Percentiles rank a stretch among this genome's conserved stretches.
phyloP scores from a whole-genome alignment of 2,113 vertebrate species.

The Hipposideros armiger region DNA sequence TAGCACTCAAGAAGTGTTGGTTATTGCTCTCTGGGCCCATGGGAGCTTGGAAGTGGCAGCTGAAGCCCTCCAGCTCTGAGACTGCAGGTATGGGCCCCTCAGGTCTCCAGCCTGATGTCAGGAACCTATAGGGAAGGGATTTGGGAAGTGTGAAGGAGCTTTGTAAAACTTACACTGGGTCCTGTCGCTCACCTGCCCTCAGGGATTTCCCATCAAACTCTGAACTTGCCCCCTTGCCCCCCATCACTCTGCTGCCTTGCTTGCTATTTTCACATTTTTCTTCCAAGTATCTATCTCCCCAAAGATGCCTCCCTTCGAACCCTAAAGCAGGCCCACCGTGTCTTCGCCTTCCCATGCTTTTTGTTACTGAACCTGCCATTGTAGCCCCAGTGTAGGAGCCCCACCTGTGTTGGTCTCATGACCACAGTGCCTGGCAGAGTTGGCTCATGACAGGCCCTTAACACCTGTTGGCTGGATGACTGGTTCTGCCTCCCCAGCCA shows the following conservation, averaged over 20 bases:
- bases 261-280: neutral
- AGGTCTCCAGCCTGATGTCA: neutral
- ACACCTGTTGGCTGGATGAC: neutral
- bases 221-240: neutral
- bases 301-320: neutral
- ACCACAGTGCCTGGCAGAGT: neutral
- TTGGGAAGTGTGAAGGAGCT: neutral
- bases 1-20: neutral
- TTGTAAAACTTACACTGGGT: neutral
- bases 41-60: neutral
- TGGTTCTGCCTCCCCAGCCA: no score
- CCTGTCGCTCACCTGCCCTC: neutral
- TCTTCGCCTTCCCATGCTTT: accelerated
- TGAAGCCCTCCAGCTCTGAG: no score
- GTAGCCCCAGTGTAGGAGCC: neutral
- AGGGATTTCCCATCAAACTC: neutral
- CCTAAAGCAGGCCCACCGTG: neutral
- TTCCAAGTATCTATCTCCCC: no score
- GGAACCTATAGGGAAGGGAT: no score
- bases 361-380: neutral
- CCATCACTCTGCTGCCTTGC: neutral
- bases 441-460: neutral
- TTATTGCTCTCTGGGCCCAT: neutral
- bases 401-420: accelerated
- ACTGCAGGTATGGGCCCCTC: neutral